Evolutionary conservation across 2,888 invertebrate genomes (phyloP).

Genomic region (Anthophora plumipes): DNA sequence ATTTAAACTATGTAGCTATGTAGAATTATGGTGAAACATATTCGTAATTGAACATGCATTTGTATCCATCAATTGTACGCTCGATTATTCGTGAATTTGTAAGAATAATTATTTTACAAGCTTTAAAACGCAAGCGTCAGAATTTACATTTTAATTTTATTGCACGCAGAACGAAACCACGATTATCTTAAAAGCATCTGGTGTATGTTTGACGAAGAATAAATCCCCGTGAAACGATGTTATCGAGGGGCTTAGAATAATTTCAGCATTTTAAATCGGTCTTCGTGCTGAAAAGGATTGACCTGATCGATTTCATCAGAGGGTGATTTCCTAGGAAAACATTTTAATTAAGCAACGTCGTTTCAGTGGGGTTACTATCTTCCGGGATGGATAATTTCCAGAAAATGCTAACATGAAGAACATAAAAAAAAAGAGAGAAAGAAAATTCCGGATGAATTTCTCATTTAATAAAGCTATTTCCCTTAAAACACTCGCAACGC

Average conservation of each 20-base stretch:
- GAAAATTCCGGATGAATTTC: too few species aligned
- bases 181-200: not conserved
- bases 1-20: too few species aligned
- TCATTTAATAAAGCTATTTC: not conserved
- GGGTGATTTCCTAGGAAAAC: conserved; percentile 21
- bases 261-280: conserved; percentile 1
- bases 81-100: too few species aligned
- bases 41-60: too few species aligned
- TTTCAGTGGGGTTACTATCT: too few species aligned
- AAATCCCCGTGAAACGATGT: not conserved
- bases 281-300: not conserved
- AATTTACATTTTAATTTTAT: not conserved
- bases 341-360: conserved; percentile 18
- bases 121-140: not conserved
- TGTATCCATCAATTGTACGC: too few species aligned
- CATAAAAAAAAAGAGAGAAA: too few species aligned
- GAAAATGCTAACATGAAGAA: not conserved
- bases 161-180: not conserved
- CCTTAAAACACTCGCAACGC: too few species aligned
- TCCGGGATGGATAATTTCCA: too few species aligned
- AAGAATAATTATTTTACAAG: not conserved
- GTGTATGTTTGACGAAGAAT: not conserved
- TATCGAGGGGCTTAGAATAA: not conserved
- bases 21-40: too few species aligned
- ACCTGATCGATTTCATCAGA: not conserved